phyloP scores from a whole-genome alignment of 2,797 vertebrate species.

The Megalops cyprinoides region DNA sequence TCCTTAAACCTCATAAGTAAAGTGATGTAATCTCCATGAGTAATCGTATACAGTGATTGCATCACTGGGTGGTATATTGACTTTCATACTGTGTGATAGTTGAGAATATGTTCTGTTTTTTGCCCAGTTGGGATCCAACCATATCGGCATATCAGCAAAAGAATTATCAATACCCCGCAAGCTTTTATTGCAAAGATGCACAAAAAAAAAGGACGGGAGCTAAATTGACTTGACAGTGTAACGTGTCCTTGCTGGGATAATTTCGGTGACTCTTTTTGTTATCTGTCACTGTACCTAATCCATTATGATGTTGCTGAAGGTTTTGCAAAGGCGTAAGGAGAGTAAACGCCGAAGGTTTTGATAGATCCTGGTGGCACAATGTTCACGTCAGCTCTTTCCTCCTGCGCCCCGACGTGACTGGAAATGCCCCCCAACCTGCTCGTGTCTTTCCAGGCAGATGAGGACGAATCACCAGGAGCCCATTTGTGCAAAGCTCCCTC shows the following conservation, averaged over 20 bases:
- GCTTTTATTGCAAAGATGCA: not conserved
- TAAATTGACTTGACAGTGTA: not conserved
- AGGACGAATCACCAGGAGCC: not conserved
- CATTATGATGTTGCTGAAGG: constrained; percentile 4
- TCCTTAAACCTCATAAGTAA: not conserved
- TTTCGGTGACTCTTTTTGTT: not conserved
- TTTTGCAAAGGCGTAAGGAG: not conserved
- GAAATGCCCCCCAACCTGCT: not conserved
- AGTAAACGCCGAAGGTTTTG: not conserved
- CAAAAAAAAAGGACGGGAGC: not conserved
- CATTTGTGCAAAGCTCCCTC: not conserved
- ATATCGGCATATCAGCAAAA: not conserved
- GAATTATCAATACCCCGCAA: not conserved
- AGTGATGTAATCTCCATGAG: not conserved
- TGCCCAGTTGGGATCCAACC: not conserved
- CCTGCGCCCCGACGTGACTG: not conserved
- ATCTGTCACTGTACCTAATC: constrained; percentile 2
- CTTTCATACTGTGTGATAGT: not conserved
- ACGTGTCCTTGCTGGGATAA: not conserved
- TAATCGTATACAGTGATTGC: not conserved
- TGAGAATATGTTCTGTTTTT: too few species aligned
- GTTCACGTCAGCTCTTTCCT: not conserved
- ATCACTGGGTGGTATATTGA: not conserved
- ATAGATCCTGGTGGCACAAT: not conserved
- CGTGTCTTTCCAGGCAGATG: not conserved